A percentile compares a stretch with the other conserved stretches of the same genome.
These are phyloP conservation scores for Melanotaenia nigrans DNA, from an alignment of 2,797 vertebrate genomes.

Conservation along the genomic window DNA sequence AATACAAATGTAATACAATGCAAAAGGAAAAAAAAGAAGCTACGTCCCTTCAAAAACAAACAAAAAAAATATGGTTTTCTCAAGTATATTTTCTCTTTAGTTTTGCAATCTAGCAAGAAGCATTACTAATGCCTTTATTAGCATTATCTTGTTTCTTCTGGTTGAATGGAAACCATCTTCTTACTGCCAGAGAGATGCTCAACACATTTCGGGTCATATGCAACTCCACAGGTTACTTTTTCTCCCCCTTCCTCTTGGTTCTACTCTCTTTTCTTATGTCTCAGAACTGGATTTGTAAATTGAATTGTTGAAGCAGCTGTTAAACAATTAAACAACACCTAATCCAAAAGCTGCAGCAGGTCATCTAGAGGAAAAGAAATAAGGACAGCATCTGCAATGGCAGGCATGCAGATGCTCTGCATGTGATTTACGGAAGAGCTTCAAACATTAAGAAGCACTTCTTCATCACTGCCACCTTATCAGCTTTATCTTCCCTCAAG, in stretches of 20 bases:
- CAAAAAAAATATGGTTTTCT: no score
- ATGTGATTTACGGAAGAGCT: conserved; percentile 44
- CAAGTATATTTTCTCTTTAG: no score
- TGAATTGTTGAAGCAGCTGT: conserved; percentile 61
- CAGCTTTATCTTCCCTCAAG: conserved; percentile 40
- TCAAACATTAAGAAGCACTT: conserved; percentile 25
- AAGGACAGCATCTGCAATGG: conserved; percentile 4
- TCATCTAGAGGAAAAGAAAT: neutral
- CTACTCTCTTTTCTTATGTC: neutral
- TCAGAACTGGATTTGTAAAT: conserved; percentile 32
- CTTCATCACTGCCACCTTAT: conserved; percentile 58
- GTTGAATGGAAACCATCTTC: no score
- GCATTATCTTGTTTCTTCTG: no score
- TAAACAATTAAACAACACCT: conserved; percentile 26
- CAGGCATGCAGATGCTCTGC: conserved; percentile 18
- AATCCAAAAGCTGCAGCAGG: conserved; percentile 18
- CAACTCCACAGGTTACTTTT: conserved; percentile 25
- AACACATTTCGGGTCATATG: neutral
- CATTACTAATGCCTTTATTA: no score
- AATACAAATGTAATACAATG: no score
- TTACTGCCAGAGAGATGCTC: neutral
- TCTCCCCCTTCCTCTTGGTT: conserved; percentile 26
- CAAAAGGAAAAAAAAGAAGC: no score
- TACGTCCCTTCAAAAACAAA: no score
- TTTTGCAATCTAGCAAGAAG: no score